Base-by-base conservation (phyloP, 2,888 invertebrate species). In the Drosophila hamatofila region DNA sequence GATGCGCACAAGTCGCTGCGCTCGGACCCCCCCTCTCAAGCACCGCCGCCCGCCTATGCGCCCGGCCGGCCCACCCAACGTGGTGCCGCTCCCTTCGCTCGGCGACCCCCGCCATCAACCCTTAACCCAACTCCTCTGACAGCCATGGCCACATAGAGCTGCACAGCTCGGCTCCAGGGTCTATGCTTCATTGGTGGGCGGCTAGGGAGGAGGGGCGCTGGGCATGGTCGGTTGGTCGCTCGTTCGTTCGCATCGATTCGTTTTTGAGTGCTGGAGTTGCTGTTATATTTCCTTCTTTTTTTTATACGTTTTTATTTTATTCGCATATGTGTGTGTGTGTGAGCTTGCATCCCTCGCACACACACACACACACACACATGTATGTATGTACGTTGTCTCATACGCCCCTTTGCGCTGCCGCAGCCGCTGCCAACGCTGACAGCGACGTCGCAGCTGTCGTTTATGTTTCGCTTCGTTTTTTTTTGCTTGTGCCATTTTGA, bases 1-100 rank as follows among this genome's bases (percentile, higher is more conserved):
- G 91, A 88, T 91, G 91, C 87, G 87, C 90, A 88, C 88, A 88
- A 90, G 83, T 83, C 62, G 89, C 88, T 87, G 88, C 82, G 79
- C 70, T 75, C 65, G 81, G 78, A 75, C 75, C 69, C 63, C 67
- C 23, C 21, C 18, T n/a, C 14, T 16, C 27, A 30, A 30, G 2
- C 8, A 9, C 30, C 11, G 30, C 11, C 30, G 11, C 11, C 30
- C n/a, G 14, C 2, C 2, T 6, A 4, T 35, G 35, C 35, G 27
- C 27, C 49, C 5, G 21, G 12, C 21, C 14, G 12, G 21, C 33
- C 33, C 21, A 51, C 8, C 21, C 52, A 54, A 51, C 7, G 37
- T 54, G 54, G 37, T 54, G 54, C 54, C 25, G 42, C 33, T 44
- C 33, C 9, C 42, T 41, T 18, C 18, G 27, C 27, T 27, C 27